A percentile compares a stretch with the other conserved stretches of the same genome.
Conservation (phyloP, 2,888 invertebrate species). For the Chouioia cunea region DNA sequence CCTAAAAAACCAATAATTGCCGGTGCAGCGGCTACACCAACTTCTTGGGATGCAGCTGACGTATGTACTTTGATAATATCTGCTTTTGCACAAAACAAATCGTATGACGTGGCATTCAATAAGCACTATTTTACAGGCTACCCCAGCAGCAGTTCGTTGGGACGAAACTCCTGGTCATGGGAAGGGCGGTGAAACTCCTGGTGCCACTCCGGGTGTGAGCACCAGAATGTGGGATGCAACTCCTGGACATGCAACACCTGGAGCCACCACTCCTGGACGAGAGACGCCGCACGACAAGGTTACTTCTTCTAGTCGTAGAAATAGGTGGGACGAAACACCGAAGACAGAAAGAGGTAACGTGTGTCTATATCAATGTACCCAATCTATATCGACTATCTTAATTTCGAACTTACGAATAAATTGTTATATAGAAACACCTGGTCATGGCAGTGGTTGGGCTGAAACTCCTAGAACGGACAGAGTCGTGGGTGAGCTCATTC, state of each 20-base stretch:
- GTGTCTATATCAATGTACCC: not conserved
- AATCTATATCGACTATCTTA: not conserved
- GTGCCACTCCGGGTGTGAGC: conserved; percentile 90
- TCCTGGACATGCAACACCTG: conserved; percentile 91
- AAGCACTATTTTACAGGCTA: conserved; percentile 70
- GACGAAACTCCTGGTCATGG: conserved; percentile 94
- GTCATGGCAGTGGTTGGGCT: conserved; percentile 97
- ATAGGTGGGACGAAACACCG: conserved; percentile 99
- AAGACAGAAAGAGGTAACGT: conserved; percentile 88
- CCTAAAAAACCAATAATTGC: conserved; percentile 78
- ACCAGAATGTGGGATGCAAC: conserved; percentile 98
- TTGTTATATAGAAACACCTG: conserved; percentile 84
- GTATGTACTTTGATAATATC: conserved; percentile 68
- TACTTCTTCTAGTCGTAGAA: conserved; percentile 82
- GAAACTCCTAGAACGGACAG: conserved; percentile 98
- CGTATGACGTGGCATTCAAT: not conserved
- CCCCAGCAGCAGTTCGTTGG: conserved; percentile 87
- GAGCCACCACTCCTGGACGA: conserved; percentile 85
- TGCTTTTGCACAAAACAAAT: not conserved
- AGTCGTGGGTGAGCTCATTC: conserved; percentile 81
- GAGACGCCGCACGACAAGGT: conserved; percentile 86
- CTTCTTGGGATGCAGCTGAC: conserved; percentile 85
- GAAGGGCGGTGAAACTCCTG: conserved; percentile 87
- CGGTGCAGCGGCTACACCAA: conserved; percentile 77
- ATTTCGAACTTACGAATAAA: too few relatives aligned